Conservation (phyloP, 2,113 vertebrate species). For the Eclectus roratus region DNA sequence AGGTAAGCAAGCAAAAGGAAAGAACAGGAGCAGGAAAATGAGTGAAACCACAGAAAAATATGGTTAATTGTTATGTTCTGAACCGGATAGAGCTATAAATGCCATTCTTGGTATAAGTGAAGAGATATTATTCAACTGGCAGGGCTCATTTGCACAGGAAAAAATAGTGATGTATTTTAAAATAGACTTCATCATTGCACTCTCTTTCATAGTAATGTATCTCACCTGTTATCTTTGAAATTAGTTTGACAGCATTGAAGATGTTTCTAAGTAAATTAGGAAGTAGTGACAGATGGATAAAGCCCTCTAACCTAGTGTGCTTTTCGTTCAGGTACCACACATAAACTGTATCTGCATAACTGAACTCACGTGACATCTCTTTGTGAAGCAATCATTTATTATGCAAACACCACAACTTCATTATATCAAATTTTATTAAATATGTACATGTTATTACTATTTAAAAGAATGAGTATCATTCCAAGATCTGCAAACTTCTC, state of each 20-base stretch:
- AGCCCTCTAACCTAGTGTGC: background rate
- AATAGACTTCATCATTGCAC: background rate
- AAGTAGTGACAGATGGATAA: background rate
- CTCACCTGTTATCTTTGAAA: background rate
- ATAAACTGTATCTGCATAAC: background rate
- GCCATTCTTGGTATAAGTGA: background rate
- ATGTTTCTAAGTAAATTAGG: background rate
- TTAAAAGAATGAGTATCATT: constrained; percentile 50
- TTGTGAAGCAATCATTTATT: constrained; percentile 35
- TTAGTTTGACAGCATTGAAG: background rate
- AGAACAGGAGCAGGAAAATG: background rate
- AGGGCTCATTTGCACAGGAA: background rate
- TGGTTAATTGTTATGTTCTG: background rate
- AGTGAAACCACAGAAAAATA: background rate
- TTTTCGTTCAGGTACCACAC: background rate
- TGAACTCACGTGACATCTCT: background rate
- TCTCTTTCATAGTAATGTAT: background rate
- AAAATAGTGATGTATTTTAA: background rate
- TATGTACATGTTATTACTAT: constrained; percentile 69
- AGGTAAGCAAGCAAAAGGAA: background rate
- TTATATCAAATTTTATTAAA: constrained; percentile 66
- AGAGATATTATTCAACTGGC: background rate
- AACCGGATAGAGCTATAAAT: background rate
- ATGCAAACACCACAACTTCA: constrained; percentile 30
- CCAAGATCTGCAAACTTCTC: constrained; percentile 70